Evolutionary conservation across 2,113 vertebrate species (phyloP).

Genomic region (Connochaetes taurinus): DNA sequence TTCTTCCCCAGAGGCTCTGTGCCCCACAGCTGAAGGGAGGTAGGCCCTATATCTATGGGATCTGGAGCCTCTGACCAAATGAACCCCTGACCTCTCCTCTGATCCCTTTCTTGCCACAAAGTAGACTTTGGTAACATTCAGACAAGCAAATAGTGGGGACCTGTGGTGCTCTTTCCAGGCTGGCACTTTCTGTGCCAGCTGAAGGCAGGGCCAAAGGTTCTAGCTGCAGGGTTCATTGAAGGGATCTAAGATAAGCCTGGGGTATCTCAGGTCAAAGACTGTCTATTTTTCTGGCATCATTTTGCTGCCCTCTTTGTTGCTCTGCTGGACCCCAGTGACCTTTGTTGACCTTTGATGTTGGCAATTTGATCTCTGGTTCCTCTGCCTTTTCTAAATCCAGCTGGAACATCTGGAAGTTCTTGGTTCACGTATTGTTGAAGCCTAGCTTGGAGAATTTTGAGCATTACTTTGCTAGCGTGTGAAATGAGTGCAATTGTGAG

Average conservation of each 20-base stretch:
- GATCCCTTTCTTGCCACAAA: background rate
- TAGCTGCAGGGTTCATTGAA: background rate
- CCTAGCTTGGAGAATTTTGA: background rate
- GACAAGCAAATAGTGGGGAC: background rate
- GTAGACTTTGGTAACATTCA: background rate
- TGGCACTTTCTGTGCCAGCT: constrained; percentile 37
- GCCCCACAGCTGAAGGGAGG: background rate
- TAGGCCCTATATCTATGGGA: too few species aligned
- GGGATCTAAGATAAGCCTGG: background rate
- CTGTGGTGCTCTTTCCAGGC: background rate
- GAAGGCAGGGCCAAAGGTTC: background rate
- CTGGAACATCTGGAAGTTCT: background rate
- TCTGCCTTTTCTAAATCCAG: background rate
- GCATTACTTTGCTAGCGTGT: background rate
- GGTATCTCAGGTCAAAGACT: background rate
- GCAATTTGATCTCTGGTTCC: background rate
- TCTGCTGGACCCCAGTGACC: background rate
- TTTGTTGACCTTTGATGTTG: background rate
- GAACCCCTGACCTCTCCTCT: background rate
- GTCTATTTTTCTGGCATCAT: background rate
- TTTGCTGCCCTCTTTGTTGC: background rate
- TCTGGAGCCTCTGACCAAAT: background rate
- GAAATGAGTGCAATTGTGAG: background rate
- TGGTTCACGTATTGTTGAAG: background rate
- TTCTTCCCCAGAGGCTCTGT: background rate